These are phyloP conservation scores for Labeo rohita DNA, from an alignment of 2,113 vertebrate genomes.

Conservation along the genomic window DNA sequence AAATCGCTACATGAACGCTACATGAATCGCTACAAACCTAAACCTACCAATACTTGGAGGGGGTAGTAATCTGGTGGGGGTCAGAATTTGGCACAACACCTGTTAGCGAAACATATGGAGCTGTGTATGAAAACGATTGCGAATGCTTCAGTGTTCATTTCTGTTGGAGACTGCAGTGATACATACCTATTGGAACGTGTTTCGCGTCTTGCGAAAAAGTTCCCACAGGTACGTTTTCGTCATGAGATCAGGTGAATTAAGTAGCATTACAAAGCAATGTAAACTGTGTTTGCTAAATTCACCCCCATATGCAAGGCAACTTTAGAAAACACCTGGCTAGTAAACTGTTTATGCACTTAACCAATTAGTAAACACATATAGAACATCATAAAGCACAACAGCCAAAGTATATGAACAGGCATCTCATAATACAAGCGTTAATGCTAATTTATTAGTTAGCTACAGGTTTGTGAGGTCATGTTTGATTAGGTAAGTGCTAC, in stretches of 20 bases:
- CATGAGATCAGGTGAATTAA: neutral
- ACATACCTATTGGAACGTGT: too few species aligned
- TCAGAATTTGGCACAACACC: too few species aligned
- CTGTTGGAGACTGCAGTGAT: too few species aligned
- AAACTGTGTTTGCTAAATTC: constrained; percentile 22
- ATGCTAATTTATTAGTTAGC: constrained; percentile 3
- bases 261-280: constrained; percentile 4
- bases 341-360: constrained; percentile 20
- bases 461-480: constrained; percentile 28
- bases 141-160: too few species aligned
- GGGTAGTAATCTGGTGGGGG: too few species aligned
- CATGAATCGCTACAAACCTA: too few species aligned
- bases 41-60: too few species aligned
- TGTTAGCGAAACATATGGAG: too few species aligned
- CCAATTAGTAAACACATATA: constrained; percentile 28
- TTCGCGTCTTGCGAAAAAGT: too few species aligned
- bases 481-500: constrained; percentile 15
- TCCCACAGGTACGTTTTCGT: too few species aligned
- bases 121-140: too few species aligned
- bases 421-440: constrained; percentile 5
- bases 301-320: constrained; percentile 41
- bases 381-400: constrained; percentile 3
- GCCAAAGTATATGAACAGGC: neutral
- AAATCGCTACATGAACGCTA: too few species aligned
- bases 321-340: constrained; percentile 16